Percentiles rank a stretch among this genome's conserved stretches.
phyloP scores from a whole-genome alignment of 2,888 invertebrate species.

The Isotomurus palustris region DNA sequence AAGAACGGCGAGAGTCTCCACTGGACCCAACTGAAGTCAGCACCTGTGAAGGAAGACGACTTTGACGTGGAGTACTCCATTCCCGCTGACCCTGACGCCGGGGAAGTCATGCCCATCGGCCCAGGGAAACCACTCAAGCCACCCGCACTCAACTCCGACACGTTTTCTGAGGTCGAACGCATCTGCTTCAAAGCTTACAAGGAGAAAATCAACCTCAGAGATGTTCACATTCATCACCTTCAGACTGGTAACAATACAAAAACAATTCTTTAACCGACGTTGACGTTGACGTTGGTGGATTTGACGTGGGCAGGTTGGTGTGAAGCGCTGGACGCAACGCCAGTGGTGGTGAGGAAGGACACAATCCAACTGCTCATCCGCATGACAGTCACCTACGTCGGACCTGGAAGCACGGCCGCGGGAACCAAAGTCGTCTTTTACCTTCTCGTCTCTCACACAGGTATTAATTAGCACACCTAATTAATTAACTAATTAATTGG shows the following conservation, averaged over 20 bases:
- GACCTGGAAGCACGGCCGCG: too few species aligned
- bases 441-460: conserved; percentile 25
- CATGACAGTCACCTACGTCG: conserved; percentile 11
- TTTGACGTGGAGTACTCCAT: not conserved
- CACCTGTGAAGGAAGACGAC: conserved; percentile 4
- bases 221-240: not conserved
- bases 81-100: conserved; percentile 1
- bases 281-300: not conserved
- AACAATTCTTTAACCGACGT: too few species aligned
- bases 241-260: too few species aligned
- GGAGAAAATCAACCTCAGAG: not conserved
- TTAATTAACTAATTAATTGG: not conserved
- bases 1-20: conserved; percentile 11
- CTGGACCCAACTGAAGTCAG: conserved; percentile 16
- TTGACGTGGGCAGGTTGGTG: conserved; percentile 14
- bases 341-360: conserved; percentile 12
- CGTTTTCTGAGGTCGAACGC: conserved; percentile 16
- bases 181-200: conserved; percentile 20
- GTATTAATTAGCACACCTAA: conserved; percentile 7
- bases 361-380: conserved; percentile 32
- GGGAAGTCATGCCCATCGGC: not conserved
- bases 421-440: conserved; percentile 19
- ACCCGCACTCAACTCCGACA: conserved; percentile 12
- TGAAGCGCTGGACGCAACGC: conserved; percentile 29
- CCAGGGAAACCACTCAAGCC: conserved; percentile 9